These are phyloP conservation scores for Anomalospiza imberbis DNA, from an alignment of 2,797 vertebrate species.

Conservation along the genomic window DNA sequence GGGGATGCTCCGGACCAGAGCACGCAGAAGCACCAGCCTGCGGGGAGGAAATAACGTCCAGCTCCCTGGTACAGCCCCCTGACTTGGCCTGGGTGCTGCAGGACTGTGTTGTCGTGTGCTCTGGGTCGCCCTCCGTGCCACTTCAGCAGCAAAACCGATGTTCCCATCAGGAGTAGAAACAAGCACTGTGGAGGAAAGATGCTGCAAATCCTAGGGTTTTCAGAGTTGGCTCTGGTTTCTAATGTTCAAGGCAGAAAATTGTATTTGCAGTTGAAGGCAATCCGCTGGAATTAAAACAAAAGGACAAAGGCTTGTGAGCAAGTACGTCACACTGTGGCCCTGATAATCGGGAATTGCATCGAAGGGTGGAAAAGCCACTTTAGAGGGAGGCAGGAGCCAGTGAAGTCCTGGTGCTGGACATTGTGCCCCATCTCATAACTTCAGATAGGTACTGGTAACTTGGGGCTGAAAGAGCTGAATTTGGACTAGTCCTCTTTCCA, in stretches of 20 bases:
- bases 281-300: neutral
- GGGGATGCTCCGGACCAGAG: accelerated
- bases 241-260: neutral
- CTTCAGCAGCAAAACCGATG: neutral
- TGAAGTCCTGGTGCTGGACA: neutral
- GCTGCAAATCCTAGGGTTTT: neutral
- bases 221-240: neutral
- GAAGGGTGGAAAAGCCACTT: accelerated
- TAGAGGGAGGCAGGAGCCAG: neutral
- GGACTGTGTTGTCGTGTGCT: neutral
- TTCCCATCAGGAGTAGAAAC: no score
- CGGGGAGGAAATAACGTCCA: accelerated
- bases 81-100: neutral
- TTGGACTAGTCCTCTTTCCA: neutral
- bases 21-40: accelerated
- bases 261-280: neutral
- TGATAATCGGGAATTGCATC: neutral
- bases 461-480: neutral
- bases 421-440: neutral
- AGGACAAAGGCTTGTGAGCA: neutral
- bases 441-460: neutral
- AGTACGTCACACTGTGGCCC: neutral
- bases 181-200: neutral
- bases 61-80: neutral
- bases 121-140: neutral